Evolutionary conservation across 1,140 invertebrate genomes (phyloP).

Genomic region (Anoplophora glabripennis): DNA sequence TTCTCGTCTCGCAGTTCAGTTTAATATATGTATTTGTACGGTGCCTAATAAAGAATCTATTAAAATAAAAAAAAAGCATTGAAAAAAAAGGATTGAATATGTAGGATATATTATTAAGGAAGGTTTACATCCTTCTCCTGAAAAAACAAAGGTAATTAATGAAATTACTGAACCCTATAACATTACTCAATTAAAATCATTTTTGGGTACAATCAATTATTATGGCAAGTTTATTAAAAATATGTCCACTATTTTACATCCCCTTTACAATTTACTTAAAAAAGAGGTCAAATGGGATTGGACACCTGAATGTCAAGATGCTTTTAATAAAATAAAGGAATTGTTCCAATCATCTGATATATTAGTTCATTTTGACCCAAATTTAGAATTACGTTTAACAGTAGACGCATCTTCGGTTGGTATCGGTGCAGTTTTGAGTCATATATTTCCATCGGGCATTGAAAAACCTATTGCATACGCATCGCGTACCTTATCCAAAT

Average conservation of each 20-base stretch:
- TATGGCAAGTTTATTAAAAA: not conserved
- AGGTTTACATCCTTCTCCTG: slow-evolving; percentile 36
- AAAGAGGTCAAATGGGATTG: not conserved
- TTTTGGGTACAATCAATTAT: no score
- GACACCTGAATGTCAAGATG: not conserved
- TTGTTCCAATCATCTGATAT: not conserved
- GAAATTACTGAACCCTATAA: not conserved
- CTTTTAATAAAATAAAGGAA: not conserved
- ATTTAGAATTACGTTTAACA: slow-evolving; percentile 6
- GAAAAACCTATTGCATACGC: slow-evolving; percentile 19
- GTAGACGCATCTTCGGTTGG: slow-evolving; percentile 33
- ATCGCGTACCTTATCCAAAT: slow-evolving; percentile 40
- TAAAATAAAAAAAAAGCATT: no score
- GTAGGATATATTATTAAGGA: slow-evolving; percentile 35
- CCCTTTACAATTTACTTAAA: not conserved
- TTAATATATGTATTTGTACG: no score
- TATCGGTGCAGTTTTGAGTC: slow-evolving; percentile 34
- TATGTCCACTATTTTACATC: slow-evolving; percentile 17
- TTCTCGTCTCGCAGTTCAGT: no score
- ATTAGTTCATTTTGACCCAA: slow-evolving; percentile 27
- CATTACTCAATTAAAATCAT: slow-evolving; percentile 21
- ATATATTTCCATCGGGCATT: slow-evolving; percentile 13
- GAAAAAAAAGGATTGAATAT: not conserved
- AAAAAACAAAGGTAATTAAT: slow-evolving; percentile 11
- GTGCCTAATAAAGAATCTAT: no score